phyloP scores from a whole-genome alignment of 2,888 invertebrate genomes.

The Pachydiplax longipennis region DNA sequence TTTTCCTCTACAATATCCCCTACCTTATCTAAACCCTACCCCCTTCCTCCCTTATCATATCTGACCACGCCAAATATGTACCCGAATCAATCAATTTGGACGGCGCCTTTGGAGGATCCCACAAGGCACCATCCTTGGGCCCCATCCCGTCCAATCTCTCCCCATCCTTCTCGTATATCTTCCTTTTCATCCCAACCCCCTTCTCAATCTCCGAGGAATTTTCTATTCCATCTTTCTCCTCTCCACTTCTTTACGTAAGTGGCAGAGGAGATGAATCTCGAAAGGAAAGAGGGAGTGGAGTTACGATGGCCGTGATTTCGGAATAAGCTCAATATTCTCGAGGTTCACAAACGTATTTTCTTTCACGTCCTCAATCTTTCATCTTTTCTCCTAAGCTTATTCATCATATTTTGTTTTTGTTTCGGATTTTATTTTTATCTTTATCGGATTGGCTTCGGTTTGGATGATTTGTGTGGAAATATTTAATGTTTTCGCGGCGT shows the following conservation, averaged over 20 bases:
- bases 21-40: not conserved
- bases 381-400: too few relatives aligned
- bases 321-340: too few relatives aligned
- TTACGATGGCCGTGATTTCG: not conserved
- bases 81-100: conserved; percentile 28
- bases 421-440: too few relatives aligned
- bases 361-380: too few relatives aligned
- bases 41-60: not conserved
- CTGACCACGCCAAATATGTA: conserved; percentile 29
- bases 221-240: not conserved
- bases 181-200: not conserved
- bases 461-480: too few relatives aligned
- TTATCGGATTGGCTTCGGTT: too few relatives aligned
- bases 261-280: not conserved
- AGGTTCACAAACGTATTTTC: too few relatives aligned
- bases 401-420: too few relatives aligned
- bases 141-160: not conserved
- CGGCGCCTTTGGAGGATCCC: not conserved
- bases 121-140: not conserved
- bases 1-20: not conserved
- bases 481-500: too few relatives aligned
- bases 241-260: not conserved
- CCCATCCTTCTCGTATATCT: not conserved
- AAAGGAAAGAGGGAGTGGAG: not conserved
- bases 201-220: not conserved